Evolutionary conservation across 1,140 invertebrate species (phyloP), one percentile per base, ranked within the genome.

Genomic region (Habropoda laboriosa): DNA sequence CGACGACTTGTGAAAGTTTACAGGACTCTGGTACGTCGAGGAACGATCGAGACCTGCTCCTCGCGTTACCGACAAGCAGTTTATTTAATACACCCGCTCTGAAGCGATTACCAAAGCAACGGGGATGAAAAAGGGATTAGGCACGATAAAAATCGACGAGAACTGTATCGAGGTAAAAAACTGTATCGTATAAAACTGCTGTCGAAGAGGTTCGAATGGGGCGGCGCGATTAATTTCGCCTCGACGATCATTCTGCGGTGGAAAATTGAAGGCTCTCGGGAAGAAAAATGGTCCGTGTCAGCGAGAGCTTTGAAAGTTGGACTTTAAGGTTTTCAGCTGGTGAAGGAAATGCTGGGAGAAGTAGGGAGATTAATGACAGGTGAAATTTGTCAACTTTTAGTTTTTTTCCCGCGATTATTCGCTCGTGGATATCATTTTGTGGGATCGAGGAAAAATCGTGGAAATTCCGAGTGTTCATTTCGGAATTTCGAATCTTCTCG

Each of bases 41-140:
- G 45, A 27, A 74, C 63, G 63, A 68, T 79, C 42, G 38, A 66
- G 30, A 12, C 2, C 40, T n/a, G 42, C 58, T 47, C 27, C 67
- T 83, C 79, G 67, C 63, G 18, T 70, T 79, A 64, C 38, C 57
- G 30, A 30, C n/a, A 10, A 64, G 4, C 27, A 79, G 51, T 80
- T 84, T 83, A 79, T 79, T 74, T 83, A 83, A 83, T 74, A 57
- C 21, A 35, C 35, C 16, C n/a, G n/a, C 47, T 3, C 24, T 12
- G 27, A 74, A 35, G 40, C 42, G 51, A 75, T 78, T 83, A 55
- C 42, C 42, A 68, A 38, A 75, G 30, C 38, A 38, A 80, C 38
- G 16, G 12, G 51, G 79, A 47, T 13, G 51, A 67, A 67, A 68
- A 67, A 45, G 40, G n/a, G 30, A 55, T 57, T 67, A 57, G 21